Evolutionary conservation across 2,797 vertebrate species (phyloP).

Genomic region (Artibeus lituratus): DNA sequence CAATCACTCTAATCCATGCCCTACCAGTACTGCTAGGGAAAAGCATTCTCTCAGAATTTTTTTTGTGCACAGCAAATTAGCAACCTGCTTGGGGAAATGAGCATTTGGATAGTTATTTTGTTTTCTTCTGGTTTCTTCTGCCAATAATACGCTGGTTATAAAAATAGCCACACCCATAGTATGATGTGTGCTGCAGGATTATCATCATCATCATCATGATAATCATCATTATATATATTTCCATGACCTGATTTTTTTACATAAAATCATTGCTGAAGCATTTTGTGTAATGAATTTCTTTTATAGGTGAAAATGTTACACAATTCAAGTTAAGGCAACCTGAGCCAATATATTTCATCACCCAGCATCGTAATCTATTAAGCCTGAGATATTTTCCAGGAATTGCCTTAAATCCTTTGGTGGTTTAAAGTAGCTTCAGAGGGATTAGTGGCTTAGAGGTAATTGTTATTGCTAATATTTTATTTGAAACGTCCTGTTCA

Average conservation of each 20-base stretch:
- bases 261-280: constrained; percentile 55
- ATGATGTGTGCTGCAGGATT: background rate
- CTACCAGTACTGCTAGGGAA: background rate
- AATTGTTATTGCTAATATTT: constrained; percentile 85
- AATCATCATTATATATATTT: constrained; percentile 3
- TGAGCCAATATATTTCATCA: constrained; percentile 73
- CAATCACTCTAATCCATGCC: background rate
- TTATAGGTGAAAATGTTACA: constrained; percentile 70
- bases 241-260: constrained; percentile 51
- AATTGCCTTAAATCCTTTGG: constrained; percentile 80
- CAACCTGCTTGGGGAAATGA: background rate
- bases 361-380: constrained; percentile 75
- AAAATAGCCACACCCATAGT: background rate
- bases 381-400: constrained; percentile 78
- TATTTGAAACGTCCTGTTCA: constrained; percentile 82
- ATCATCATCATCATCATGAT: background rate
- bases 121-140: constrained; percentile 32
- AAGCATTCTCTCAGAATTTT: constrained; percentile 7
- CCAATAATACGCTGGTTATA: background rate
- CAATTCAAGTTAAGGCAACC: constrained; percentile 71
- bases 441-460: constrained; percentile 82
- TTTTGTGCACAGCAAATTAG: background rate
- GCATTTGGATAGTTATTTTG: constrained; percentile 39
- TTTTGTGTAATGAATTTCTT: constrained; percentile 55
- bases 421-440: constrained; percentile 77